A percentile compares a stretch with the other conserved stretches of the same genome.
Evolutionary conservation across 1,140 invertebrate species (phyloP).

Genomic region (Drosophila kanapiae): DNA sequence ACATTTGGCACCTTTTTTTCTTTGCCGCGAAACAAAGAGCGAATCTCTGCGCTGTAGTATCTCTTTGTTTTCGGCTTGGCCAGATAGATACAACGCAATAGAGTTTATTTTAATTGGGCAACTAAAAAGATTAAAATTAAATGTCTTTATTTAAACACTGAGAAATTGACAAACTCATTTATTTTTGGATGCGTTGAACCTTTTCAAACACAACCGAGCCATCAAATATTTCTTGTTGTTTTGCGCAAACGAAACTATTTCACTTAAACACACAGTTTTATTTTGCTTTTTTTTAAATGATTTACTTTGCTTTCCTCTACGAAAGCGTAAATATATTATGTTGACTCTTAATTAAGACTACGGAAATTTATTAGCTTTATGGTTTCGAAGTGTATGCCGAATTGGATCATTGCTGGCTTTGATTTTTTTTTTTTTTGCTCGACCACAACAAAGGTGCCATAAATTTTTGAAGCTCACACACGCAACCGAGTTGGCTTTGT

Average conservation of each 20-base stretch:
- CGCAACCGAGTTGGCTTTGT: constrained; percentile 14
- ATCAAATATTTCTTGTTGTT: background rate
- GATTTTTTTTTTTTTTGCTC: background rate
- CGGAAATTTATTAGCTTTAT: background rate
- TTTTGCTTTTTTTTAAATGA: background rate
- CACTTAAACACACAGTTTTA: background rate
- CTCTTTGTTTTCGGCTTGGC: constrained; percentile 14
- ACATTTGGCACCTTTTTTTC: constrained; percentile 32
- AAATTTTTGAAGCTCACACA: constrained; percentile 49
- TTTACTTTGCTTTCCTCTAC: background rate
- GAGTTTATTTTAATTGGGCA: constrained; percentile 32
- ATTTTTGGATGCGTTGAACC: constrained; percentile 24
- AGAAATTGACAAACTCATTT: constrained; percentile 19
- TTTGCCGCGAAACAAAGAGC: background rate
- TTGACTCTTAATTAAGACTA: background rate
- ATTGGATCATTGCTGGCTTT: constrained; percentile 16
- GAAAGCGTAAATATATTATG: constrained; percentile 7
- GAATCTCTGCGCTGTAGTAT: constrained; percentile 19
- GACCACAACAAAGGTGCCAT: constrained; percentile 40
- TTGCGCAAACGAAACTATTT: background rate
- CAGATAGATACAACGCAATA: constrained; percentile 37
- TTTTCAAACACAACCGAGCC: constrained; percentile 10
- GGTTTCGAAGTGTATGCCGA: constrained; percentile 18
- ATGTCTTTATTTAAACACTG: constrained; percentile 37
- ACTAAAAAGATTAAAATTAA: constrained; percentile 39